Conservation (phyloP, 2,113 vertebrate species). For the Macrotis lagotis region DNA sequence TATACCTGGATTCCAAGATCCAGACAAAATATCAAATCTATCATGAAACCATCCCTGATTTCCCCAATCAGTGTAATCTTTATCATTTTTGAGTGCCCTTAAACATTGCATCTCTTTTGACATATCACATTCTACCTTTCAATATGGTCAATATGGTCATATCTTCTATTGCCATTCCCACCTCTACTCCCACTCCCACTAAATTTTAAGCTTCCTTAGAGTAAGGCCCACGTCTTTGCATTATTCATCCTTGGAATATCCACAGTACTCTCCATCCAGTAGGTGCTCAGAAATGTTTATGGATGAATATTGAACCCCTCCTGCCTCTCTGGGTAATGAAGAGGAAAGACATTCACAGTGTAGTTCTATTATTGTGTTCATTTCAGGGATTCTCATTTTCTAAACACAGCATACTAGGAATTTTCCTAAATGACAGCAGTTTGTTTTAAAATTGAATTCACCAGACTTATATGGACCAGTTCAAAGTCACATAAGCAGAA, state of each 20-base stretch:
- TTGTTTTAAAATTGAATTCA: conserved; percentile 35
- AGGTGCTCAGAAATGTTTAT: conserved; percentile 7
- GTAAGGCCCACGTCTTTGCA: not conserved
- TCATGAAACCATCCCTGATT: not conserved
- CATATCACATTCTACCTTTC: not conserved
- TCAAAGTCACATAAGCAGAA: not conserved
- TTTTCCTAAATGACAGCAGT: not conserved
- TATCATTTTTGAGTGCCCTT: not conserved
- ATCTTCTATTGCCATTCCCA: not conserved
- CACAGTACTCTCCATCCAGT: not conserved
- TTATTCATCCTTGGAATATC: conserved; percentile 14
- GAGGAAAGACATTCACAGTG: not conserved
- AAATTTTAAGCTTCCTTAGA: conserved; percentile 44
- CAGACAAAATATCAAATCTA: not conserved
- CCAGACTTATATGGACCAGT: not conserved
- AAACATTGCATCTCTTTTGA: not conserved
- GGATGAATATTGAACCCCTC: not conserved
- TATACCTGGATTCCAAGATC: not conserved
- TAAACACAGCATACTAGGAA: conserved; percentile 10
- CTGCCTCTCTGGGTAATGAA: not conserved
- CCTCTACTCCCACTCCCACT: not conserved
- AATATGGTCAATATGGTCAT: not conserved
- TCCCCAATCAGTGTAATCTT: not conserved
- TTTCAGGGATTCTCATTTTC: conserved; percentile 5
- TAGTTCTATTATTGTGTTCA: not conserved